Evolutionary conservation across 2,888 invertebrate genomes (phyloP).

Genomic region (Saturnia japonica): DNA sequence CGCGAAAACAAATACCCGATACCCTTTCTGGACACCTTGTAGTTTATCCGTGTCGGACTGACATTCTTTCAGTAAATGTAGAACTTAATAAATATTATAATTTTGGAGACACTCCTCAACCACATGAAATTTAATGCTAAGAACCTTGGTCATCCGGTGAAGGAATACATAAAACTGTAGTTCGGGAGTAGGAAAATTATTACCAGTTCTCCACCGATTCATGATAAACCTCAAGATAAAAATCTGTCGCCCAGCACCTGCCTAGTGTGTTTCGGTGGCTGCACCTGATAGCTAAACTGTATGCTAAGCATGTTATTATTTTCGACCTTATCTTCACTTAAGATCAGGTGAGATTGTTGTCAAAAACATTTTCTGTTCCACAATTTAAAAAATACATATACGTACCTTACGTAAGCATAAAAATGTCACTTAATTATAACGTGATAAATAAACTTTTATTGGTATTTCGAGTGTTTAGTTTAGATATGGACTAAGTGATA

Average conservation of each 20-base stretch:
- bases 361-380: not conserved
- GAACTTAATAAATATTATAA: too few relatives aligned
- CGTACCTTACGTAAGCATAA: too few relatives aligned
- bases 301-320: not conserved
- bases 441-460: conserved; percentile 60
- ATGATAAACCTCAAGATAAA: not conserved
- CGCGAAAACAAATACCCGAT: too few relatives aligned
- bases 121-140: too few relatives aligned
- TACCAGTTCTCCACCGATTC: not conserved
- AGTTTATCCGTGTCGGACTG: too few relatives aligned
- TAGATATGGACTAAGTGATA: conserved; percentile 68
- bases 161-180: not conserved
- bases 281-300: not conserved
- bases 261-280: not conserved
- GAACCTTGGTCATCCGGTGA: too few relatives aligned
- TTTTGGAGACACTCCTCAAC: too few relatives aligned
- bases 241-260: not conserved
- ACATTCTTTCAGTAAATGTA: too few relatives aligned
- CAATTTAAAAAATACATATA: too few relatives aligned
- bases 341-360: not conserved
- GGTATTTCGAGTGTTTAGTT: conserved; percentile 48
- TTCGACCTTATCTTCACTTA: not conserved
- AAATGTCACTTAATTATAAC: conserved; percentile 18
- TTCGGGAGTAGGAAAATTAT: too few relatives aligned
- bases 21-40: too few relatives aligned